Percentiles rank a stretch among this genome's conserved stretches.
Evolutionary conservation across 2,797 vertebrate genomes (phyloP).

Genomic region (Melanitta fusca): DNA sequence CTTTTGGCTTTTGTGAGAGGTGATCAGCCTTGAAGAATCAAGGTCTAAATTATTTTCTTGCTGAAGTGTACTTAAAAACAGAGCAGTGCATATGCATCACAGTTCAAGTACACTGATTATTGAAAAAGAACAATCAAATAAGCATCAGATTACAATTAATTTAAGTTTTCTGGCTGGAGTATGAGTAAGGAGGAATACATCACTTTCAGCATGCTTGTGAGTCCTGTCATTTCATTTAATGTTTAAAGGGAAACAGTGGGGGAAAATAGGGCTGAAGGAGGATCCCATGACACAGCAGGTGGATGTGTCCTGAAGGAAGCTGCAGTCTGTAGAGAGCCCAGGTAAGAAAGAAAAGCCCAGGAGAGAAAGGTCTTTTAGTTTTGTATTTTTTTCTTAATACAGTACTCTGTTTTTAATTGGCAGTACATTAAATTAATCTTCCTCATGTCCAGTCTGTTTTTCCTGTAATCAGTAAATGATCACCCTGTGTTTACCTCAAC

Average conservation of each 20-base stretch:
- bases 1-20: constrained; percentile 8
- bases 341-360: too few species aligned
- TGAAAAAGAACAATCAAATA: constrained; percentile 21
- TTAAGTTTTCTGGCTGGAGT: not conserved
- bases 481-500: not conserved
- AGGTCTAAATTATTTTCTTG: not conserved
- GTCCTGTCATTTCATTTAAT: not conserved
- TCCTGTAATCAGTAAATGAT: not conserved
- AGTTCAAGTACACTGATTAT: not conserved
- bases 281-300: accelerated
- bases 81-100: not conserved
- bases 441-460: too few species aligned
- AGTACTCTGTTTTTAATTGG: not conserved
- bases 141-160: not conserved
- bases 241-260: not conserved
- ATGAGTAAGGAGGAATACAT: not conserved
- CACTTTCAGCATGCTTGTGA: not conserved
- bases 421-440: not conserved
- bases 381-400: not conserved
- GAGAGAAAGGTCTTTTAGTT: not conserved
- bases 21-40: not conserved
- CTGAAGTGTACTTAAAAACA: constrained; percentile 25
- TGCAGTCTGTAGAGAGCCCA: not conserved
- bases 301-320: not conserved
- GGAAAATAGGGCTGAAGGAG: not conserved